These are phyloP conservation scores for Agrochola macilenta DNA, from an alignment of 2,888 invertebrate species.

Conservation along the genomic window DNA sequence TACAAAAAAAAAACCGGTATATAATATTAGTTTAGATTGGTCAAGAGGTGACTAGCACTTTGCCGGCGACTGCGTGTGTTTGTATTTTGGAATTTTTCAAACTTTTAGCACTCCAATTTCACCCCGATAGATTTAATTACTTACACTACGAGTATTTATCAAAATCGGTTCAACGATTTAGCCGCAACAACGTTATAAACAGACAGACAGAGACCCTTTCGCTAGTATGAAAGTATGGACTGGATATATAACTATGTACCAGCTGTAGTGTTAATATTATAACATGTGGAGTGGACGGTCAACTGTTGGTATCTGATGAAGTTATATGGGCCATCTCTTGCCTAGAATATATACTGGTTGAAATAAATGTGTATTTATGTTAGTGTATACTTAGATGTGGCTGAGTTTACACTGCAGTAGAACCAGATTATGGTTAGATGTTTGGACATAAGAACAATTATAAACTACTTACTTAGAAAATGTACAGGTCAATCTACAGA, in stretches of 20 bases:
- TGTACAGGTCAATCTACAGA: no score
- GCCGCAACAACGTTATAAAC: background rate
- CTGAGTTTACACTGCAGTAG: background rate
- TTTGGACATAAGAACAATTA: no score
- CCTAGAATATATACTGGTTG: background rate
- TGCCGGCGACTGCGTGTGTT: no score
- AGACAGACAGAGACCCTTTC: background rate
- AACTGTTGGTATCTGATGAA: background rate
- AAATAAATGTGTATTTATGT: background rate
- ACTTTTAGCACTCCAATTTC: no score
- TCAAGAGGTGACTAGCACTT: background rate
- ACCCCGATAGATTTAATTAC: no score
- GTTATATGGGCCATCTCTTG: background rate
- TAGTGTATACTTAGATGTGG: background rate
- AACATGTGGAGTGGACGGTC: background rate
- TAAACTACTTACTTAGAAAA: no score
- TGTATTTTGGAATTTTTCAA: background rate
- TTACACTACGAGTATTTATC: no score
- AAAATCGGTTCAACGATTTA: background rate
- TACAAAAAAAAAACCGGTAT: no score
- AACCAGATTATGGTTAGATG: background rate
- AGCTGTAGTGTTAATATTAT: no score
- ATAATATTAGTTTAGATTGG: no score
- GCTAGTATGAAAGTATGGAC: background rate
- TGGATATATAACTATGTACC: no score